These are phyloP conservation scores for Eurois occulta DNA, from an alignment of 2,888 invertebrate species.

Conservation along the genomic window DNA sequence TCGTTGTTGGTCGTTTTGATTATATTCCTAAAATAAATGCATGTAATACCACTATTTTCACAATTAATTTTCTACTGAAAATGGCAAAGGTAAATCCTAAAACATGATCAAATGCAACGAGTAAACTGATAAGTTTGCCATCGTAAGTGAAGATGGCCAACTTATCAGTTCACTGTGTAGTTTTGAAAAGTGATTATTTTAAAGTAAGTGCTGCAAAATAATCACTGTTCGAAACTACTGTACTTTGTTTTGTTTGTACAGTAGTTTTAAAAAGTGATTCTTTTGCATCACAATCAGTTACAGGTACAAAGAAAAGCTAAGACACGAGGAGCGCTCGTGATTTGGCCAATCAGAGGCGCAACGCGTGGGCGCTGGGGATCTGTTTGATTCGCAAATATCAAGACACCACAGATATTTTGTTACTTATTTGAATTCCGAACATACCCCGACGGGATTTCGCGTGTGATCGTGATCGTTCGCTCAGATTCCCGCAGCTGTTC, in stretches of 20 bases:
- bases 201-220: too few relatives aligned
- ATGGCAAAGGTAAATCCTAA: neutral
- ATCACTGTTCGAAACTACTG: neutral
- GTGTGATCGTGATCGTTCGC: slow-evolving; percentile 48
- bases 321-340: slow-evolving; percentile 9
- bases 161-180: too few relatives aligned
- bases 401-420: slow-evolving; percentile 54
- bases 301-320: slow-evolving; percentile 13
- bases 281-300: neutral
- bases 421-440: slow-evolving; percentile 69
- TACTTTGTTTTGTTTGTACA: too few relatives aligned
- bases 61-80: neutral
- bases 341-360: slow-evolving; percentile 61
- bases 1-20: neutral
- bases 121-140: neutral
- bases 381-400: slow-evolving; percentile 61
- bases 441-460: slow-evolving; percentile 51
- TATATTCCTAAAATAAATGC: neutral
- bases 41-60: neutral
- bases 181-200: too few relatives aligned
- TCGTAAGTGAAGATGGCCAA: too few relatives aligned
- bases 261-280: too few relatives aligned
- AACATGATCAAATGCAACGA: neutral
- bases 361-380: slow-evolving; percentile 36
- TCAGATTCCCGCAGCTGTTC: slow-evolving; percentile 42